Conservation (phyloP, 2,888 invertebrate genomes). For the Xestia xanthographa region DNA sequence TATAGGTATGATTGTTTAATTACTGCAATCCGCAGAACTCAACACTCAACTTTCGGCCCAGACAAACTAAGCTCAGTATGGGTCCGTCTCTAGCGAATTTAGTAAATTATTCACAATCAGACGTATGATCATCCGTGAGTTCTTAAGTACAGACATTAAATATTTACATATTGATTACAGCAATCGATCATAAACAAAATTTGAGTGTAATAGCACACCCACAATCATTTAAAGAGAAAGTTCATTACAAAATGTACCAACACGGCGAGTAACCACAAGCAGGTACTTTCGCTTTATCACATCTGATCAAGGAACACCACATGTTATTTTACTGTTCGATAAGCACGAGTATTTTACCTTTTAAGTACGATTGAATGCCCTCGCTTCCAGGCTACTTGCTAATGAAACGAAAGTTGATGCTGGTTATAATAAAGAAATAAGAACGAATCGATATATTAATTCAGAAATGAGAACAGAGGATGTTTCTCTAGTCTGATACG, state of each 20-base stretch:
- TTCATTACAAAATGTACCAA: conserved; percentile 67
- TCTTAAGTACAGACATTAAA: conserved; percentile 30
- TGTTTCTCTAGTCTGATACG: conserved; percentile 7
- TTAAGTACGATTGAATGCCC: conserved; percentile 34
- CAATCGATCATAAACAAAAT: conserved; percentile 60
- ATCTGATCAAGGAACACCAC: conserved; percentile 59
- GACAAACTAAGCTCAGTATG: background rate
- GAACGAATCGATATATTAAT: conserved; percentile 8
- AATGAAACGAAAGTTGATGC: conserved; percentile 19
- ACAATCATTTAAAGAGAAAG: conserved; percentile 76
- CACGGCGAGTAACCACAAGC: conserved; percentile 55
- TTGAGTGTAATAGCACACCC: conserved; percentile 63
- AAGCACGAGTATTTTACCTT: conserved; percentile 39
- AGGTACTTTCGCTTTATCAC: conserved; percentile 74
- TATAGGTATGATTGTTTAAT: too few relatives aligned
- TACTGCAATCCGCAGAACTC: background rate
- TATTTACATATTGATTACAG: conserved; percentile 62
- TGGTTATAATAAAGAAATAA: background rate
- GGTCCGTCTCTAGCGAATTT: background rate
- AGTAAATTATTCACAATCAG: background rate
- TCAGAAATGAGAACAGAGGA: conserved; percentile 11
- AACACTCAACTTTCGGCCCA: background rate
- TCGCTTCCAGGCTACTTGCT: conserved; percentile 18
- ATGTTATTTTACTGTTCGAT: conserved; percentile 59
- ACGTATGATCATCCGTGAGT: background rate